These are phyloP conservation scores for Caenorhabditis inopinata DNA, from an alignment of 1,140 invertebrate species.

Conservation along the genomic window DNA sequence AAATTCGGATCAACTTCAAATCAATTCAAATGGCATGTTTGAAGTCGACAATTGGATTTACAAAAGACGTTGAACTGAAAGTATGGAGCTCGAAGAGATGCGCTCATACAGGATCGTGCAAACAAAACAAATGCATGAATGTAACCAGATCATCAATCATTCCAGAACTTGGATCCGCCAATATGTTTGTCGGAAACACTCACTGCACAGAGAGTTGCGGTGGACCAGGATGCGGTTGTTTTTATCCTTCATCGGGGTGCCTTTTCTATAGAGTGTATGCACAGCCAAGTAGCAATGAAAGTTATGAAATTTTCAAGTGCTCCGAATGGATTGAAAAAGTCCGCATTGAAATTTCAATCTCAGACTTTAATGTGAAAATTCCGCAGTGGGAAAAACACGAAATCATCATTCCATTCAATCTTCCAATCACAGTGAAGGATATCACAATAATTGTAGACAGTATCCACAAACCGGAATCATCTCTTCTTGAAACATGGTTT, in stretches of 20 bases:
- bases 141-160: neutral
- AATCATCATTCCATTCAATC: neutral
- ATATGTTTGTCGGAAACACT: neutral
- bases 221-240: conserved; percentile 21
- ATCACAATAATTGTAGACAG: neutral
- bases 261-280: conserved; percentile 25
- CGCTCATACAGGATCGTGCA: conserved; percentile 12
- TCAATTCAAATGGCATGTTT: neutral
- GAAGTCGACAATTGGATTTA: neutral
- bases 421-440: neutral
- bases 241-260: conserved; percentile 24
- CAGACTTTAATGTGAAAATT: neutral
- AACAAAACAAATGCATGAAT: neutral
- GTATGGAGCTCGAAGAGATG: neutral
- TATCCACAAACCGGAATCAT: neutral
- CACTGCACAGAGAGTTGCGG: conserved; percentile 20
- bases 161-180: neutral
- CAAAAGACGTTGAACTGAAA: neutral
- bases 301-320: neutral
- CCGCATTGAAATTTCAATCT: neutral
- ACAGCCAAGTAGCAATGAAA: neutral
- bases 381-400: neutral
- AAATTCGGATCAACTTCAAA: neutral
- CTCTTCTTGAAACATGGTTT: too few relatives aligned
- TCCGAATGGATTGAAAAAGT: neutral